Evolutionary conservation across 2,888 invertebrate genomes (phyloP), one percentile per base, ranked within the genome.

Genomic region (Leucophora obtusa): DNA sequence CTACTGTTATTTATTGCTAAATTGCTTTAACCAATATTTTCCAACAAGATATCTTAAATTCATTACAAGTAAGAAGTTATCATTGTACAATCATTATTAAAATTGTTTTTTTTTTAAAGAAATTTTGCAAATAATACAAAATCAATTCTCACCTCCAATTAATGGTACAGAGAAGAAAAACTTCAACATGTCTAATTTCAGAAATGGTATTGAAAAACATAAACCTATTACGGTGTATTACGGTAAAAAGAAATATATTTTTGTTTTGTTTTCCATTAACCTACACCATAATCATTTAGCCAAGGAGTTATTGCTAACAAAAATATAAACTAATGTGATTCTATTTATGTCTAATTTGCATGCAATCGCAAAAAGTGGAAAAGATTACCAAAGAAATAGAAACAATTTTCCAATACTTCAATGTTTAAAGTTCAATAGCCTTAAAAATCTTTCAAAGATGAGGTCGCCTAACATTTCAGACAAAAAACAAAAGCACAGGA

Each of bases 311-410:
- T 74, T 79, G 69, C 73, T 50, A 65, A 60, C 53, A 69, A 79
- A 66, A 69, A 79, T 69, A 70, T 58, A 74, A 79, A 74, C 79
- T 38, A 74, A 79, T 79, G 79, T 74, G 73, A 69, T 79, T 73
- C 73, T 63, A 68, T 68, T 70, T 70, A 74, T 70, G 66, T 66
- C 65, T 70, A 79, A 79, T 79, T 74, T 79, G 60, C 70, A 74
- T 70, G 70, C 79, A 62, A 79, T 63, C 58, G 24, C 65, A 71
- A 51, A n/a, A n/a, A 14, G 14, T n/a, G 43, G 43, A 74, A 68
- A 56, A 28, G 56, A 56, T 17, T n/a, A 28, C 28, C 28, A 6
- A 33, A 51, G 18, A 35, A 17, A 10, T 8, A 73, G 50, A 1
- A 65, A 63, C 53, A 53, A 63, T 54, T 47, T 35, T 50, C 33